Conservation (phyloP, 2,888 invertebrate genomes). For the Onthophagus sagittarius region DNA sequence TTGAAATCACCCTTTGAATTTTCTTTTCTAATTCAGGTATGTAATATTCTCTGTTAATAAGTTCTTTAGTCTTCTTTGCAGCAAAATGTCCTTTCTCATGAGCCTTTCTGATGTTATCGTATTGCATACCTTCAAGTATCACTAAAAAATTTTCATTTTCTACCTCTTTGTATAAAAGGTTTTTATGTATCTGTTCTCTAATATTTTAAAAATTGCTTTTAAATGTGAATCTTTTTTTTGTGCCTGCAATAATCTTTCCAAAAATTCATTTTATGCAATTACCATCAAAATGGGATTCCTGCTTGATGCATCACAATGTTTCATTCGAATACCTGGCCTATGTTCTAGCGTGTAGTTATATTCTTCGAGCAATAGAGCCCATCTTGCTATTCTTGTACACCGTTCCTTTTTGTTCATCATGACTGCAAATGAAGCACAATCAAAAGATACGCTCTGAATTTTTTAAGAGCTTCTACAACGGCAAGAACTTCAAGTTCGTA, state of each 20-base stretch:
- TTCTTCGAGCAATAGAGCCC: slow-evolving; percentile 35
- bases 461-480: slow-evolving; percentile 36
- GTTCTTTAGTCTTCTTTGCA: slow-evolving; percentile 26
- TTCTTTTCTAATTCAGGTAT: slow-evolving; percentile 29
- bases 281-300: slow-evolving; percentile 27
- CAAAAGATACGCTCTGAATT: slow-evolving; percentile 38
- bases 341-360: slow-evolving; percentile 35
- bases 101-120: slow-evolving; percentile 21
- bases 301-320: slow-evolving; percentile 36
- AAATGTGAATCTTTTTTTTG: slow-evolving; percentile 27
- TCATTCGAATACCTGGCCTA: slow-evolving; percentile 32
- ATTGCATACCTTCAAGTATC: slow-evolving; percentile 23
- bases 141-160: neutral
- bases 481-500: slow-evolving; percentile 41
- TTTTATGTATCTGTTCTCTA: neutral
- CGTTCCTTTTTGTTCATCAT: slow-evolving; percentile 37
- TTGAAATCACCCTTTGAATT: slow-evolving; percentile 22
- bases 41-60: slow-evolving; percentile 15
- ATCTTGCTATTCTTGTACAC: slow-evolving; percentile 35
- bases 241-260: slow-evolving; percentile 24
- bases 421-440: slow-evolving; percentile 37
- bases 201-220: neutral
- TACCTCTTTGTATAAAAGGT: neutral
- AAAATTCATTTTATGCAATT: slow-evolving; percentile 3
- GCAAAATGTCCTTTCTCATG: slow-evolving; percentile 28